Evolutionary conservation across 2,113 vertebrate genomes (phyloP).

Genomic region (Elaphurus davidianus): DNA sequence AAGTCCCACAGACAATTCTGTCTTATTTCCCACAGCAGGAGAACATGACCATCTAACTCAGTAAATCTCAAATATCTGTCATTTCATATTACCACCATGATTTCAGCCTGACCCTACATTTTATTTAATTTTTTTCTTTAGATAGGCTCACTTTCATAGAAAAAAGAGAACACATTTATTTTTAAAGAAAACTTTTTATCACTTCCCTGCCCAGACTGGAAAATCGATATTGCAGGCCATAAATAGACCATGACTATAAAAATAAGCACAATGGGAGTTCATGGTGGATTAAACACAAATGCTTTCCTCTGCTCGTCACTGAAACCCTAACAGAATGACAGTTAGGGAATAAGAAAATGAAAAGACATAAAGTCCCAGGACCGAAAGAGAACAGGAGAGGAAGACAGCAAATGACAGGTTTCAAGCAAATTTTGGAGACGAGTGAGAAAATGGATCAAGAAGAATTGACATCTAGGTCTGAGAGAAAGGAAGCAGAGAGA

Average conservation of each 20-base stretch:
- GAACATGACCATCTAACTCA: background rate
- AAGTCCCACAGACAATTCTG: background rate
- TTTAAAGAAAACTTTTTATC: conserved; percentile 18
- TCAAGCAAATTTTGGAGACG: background rate
- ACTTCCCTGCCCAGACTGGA: background rate
- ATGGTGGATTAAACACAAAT: conserved; percentile 8
- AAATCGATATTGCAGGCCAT: background rate
- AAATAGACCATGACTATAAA: conserved; percentile 38
- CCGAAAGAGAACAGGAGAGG: background rate
- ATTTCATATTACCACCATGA: background rate
- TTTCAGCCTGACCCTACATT: background rate
- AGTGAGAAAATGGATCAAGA: background rate
- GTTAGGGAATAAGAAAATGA: background rate
- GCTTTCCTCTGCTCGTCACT: background rate
- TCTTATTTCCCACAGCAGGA: background rate
- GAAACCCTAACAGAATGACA: conserved; percentile 7
- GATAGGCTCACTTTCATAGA: background rate
- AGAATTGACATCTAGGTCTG: background rate
- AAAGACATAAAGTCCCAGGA: background rate
- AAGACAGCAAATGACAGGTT: background rate
- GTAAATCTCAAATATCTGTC: background rate
- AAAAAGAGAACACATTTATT: background rate
- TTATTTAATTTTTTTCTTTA: background rate
- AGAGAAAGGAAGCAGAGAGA: background rate
- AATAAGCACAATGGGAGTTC: conserved; percentile 5